phyloP scores from a whole-genome alignment of 2,113 vertebrate genomes.

The Apteryx mantelli region DNA sequence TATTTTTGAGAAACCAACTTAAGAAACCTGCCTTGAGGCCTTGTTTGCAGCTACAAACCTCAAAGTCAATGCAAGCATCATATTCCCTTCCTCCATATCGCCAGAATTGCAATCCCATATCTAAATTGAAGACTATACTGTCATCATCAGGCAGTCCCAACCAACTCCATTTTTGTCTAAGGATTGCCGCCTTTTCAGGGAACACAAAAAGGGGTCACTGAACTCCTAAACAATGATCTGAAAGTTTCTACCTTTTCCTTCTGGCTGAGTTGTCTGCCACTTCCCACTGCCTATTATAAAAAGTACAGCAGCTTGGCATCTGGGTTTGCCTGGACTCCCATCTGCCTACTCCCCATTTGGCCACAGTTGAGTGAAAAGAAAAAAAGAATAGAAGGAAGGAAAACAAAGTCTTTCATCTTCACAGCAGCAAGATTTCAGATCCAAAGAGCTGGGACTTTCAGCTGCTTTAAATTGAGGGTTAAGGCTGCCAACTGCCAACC shows the following conservation, averaged over 20 bases:
- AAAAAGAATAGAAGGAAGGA: neutral
- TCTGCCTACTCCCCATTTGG: neutral
- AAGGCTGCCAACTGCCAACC: slow-evolving; percentile 29
- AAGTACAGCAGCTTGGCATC: neutral
- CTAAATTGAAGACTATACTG: neutral
- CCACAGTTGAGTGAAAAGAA: neutral
- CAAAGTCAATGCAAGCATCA: neutral
- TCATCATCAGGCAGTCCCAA: neutral
- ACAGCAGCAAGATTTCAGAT: neutral
- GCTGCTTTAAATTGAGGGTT: slow-evolving; percentile 33
- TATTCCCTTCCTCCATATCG: neutral
- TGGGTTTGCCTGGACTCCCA: neutral
- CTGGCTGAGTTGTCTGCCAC: neutral
- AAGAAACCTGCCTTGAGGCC: neutral
- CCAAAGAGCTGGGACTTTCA: neutral
- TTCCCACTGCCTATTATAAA: neutral
- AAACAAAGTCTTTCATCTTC: slow-evolving; percentile 24
- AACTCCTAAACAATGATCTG: neutral
- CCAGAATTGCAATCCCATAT: rapidly evolving
- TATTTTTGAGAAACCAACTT: neutral
- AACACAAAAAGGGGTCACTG: neutral
- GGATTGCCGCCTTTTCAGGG: neutral
- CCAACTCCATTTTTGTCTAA: neutral
- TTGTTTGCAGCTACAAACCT: neutral
- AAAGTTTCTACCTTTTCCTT: neutral